A percentile compares a stretch with the other conserved stretches of the same genome.
Evolutionary conservation across 2,113 vertebrate species (phyloP).

Genomic region (Synchiropus splendidus): DNA sequence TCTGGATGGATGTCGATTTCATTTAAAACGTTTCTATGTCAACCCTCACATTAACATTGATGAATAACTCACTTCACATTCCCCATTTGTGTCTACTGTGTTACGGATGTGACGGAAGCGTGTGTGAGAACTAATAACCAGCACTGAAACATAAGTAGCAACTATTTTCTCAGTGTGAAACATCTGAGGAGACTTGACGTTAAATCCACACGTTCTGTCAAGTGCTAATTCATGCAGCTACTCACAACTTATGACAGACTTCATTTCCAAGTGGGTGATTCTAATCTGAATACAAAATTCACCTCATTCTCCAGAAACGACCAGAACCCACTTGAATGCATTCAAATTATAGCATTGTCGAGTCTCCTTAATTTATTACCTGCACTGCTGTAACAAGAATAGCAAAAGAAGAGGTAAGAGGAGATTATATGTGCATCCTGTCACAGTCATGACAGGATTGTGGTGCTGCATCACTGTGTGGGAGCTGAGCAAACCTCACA

Average conservation of each 20-base stretch:
- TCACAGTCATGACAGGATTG: constrained; percentile 20
- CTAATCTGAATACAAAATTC: too few species aligned
- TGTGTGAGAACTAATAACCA: constrained; percentile 8
- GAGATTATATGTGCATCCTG: constrained; percentile 6
- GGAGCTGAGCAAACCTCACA: constrained; percentile 22
- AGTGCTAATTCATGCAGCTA: constrained; percentile 38
- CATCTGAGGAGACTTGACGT: constrained; percentile 11
- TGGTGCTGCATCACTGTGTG: constrained; percentile 16
- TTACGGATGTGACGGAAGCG: constrained; percentile 15
- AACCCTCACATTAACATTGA: too few species aligned
- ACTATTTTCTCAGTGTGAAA: constrained; percentile 13
- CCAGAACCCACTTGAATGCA: too few species aligned
- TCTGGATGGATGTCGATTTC: constrained; percentile 1
- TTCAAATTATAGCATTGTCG: constrained; percentile 2
- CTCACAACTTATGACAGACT: constrained; percentile 14
- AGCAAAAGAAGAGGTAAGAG: constrained; percentile 1
- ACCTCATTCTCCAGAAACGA: too few species aligned
- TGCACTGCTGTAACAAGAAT: constrained; percentile 6
- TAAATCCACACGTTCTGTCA: constrained; percentile 22
- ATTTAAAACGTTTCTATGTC: too few species aligned
- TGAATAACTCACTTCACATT: too few species aligned
- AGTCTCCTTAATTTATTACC: constrained; percentile 24
- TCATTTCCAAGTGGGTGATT: constrained; percentile 14
- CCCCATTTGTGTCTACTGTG: background rate
- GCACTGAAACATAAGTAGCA: constrained; percentile 20